Evolutionary conservation across 1,140 invertebrate species (phyloP).

Genomic region (Nautilus pompilius): DNA sequence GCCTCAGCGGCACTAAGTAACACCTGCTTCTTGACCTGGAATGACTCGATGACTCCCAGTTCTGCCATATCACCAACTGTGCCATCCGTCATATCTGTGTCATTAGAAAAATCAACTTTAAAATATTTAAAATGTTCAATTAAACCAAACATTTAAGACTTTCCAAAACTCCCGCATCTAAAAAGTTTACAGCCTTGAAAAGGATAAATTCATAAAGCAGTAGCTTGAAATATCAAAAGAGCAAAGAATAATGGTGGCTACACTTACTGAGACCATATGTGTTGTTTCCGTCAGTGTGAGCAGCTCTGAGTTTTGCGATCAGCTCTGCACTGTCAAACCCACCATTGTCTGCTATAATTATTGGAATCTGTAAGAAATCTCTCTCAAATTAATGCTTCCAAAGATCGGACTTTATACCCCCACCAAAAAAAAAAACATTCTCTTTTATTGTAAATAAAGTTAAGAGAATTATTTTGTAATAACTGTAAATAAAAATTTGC

Average conservation of each 20-base stretch:
- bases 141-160: too few relatives aligned
- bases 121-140: background rate
- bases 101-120: constrained; percentile 4
- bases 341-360: constrained; percentile 96
- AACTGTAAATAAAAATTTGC: too few relatives aligned
- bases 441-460: too few relatives aligned
- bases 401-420: too few relatives aligned
- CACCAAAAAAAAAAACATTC: too few relatives aligned
- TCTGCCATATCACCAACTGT: constrained; percentile 81
- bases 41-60: constrained; percentile 94
- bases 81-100: constrained; percentile 79
- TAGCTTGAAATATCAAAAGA: too few relatives aligned
- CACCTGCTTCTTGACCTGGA: constrained; percentile 93
- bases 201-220: too few relatives aligned
- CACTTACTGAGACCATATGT: constrained; percentile 79
- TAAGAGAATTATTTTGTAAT: too few relatives aligned
- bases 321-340: constrained; percentile 97
- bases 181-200: too few relatives aligned
- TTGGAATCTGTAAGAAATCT: constrained; percentile 80
- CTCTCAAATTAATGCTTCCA: too few relatives aligned
- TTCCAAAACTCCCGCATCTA: too few relatives aligned
- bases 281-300: constrained; percentile 75
- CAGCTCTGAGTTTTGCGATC: constrained; percentile 83
- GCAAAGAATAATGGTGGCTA: background rate
- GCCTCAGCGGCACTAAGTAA: constrained; percentile 93